Conservation (phyloP, 1,140 invertebrate species). For the Drosophila bipectinata region DNA sequence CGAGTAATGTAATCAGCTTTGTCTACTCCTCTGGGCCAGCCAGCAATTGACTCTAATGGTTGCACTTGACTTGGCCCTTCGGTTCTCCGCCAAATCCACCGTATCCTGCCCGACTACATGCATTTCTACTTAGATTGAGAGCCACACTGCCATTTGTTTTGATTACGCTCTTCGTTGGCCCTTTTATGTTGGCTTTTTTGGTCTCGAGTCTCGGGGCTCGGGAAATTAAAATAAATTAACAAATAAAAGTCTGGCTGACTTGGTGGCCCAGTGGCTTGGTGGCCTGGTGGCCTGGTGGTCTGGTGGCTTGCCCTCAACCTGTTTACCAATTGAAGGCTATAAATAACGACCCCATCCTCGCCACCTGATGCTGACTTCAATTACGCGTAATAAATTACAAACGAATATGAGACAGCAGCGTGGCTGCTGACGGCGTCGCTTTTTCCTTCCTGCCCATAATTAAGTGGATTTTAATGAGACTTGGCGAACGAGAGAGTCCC, state of each 20-base stretch:
- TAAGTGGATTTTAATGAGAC: slow-evolving; percentile 78
- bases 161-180: slow-evolving; percentile 41
- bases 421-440: slow-evolving; percentile 29
- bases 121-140: slow-evolving; percentile 54
- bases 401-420: slow-evolving; percentile 38
- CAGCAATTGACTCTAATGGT: slow-evolving; percentile 49
- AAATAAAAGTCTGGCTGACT: slow-evolving; percentile 35
- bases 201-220: slow-evolving; percentile 5
- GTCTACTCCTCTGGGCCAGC: slow-evolving; percentile 30
- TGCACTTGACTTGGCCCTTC: slow-evolving; percentile 41
- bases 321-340: slow-evolving; percentile 45
- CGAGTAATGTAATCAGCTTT: slow-evolving; percentile 57
- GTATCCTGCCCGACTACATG: slow-evolving; percentile 40
- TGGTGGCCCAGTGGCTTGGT: slow-evolving; percentile 5
- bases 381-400: slow-evolving; percentile 72
- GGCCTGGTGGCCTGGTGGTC: neutral
- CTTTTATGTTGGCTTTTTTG: neutral
- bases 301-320: slow-evolving; percentile 19
- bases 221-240: slow-evolving; percentile 73
- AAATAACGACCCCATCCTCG: slow-evolving; percentile 34
- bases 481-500: slow-evolving; percentile 12
- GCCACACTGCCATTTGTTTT: slow-evolving; percentile 57
- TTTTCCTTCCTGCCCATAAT: slow-evolving; percentile 61
- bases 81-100: neutral
- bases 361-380: slow-evolving; percentile 64